These are phyloP conservation scores for Casuarius casuarius DNA, from an alignment of 2,113 vertebrate genomes.

Conservation along the genomic window DNA sequence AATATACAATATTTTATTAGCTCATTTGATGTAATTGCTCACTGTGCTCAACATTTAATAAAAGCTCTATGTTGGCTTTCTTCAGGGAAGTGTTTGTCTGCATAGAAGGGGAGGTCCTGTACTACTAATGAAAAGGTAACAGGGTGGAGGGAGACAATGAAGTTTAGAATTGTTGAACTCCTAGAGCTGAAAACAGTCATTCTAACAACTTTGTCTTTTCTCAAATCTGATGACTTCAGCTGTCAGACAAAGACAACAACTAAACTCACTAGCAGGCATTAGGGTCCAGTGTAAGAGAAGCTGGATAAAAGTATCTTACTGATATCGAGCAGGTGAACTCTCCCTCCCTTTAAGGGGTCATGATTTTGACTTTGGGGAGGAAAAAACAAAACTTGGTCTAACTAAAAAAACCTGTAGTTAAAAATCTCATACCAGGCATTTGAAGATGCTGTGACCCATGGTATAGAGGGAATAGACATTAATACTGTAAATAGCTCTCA, in stretches of 20 bases:
- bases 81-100: background rate
- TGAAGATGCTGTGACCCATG: background rate
- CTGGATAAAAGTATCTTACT: background rate
- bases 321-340: background rate
- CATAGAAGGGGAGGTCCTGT: background rate
- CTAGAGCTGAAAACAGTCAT: background rate
- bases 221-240: background rate
- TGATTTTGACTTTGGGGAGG: background rate
- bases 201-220: background rate
- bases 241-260: background rate
- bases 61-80: background rate
- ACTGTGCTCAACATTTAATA: accelerated
- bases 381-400: background rate
- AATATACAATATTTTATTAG: background rate
- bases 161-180: background rate
- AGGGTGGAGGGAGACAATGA: background rate
- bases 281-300: background rate
- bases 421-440: background rate
- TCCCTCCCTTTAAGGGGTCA: background rate
- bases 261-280: background rate
- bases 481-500: background rate
- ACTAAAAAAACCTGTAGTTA: background rate
- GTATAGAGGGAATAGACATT: background rate
- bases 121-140: background rate
- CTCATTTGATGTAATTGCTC: background rate